Base-by-base conservation (phyloP, 2,797 vertebrate genomes). In the Brotula barbata region DNA sequence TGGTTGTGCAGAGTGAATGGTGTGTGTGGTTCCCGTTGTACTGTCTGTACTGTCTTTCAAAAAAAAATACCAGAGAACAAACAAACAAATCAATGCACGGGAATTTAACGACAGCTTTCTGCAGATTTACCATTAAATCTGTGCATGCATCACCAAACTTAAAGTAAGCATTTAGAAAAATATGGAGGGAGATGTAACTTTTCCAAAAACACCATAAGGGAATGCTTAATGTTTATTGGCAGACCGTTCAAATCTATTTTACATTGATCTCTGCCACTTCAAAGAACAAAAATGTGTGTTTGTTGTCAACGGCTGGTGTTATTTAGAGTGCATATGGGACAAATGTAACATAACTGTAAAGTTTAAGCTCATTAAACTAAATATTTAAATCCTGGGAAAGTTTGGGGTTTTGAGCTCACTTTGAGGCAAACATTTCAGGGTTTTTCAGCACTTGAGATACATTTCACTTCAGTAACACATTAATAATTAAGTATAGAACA, bases 291-390 rank as follows among this genome's bases (percentile, higher is more conserved):
- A 22, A 2, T 16, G 19, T 15, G 25, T 23, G 23, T 7, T 33
- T 25, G 48, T 53, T 63, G 44, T 67, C 65, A 62, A 51, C 34
- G 12, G 20, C 6, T 3, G 49, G 36, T 25, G n/a, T n/a, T n/a
- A 15, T 31, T 42, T 22, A 50, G 17, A 1, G 2, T 14, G 17
- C 13, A 47, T n/a, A 17, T 12, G 31, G n/a, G 39, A 53, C 39
- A 2, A 37, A 48, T 15, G 42, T 22, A 76, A 72, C 46, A 40
- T 85, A 47, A 42, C 70, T 69, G 58, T 75, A 59, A 73, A 41
- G 54, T 13, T 40, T 34, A 61, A 68, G 31, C 34, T 60, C 39
- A 19, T 49, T n/a, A n/a, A n/a, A n/a, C n/a, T n/a, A n/a, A n/a
- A n/a, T n/a, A n/a, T n/a, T n/a, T n/a, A n/a, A n/a, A n/a, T n/a